Base-by-base conservation (phyloP, 2,888 invertebrate species). In the Brenthis hecate region DNA sequence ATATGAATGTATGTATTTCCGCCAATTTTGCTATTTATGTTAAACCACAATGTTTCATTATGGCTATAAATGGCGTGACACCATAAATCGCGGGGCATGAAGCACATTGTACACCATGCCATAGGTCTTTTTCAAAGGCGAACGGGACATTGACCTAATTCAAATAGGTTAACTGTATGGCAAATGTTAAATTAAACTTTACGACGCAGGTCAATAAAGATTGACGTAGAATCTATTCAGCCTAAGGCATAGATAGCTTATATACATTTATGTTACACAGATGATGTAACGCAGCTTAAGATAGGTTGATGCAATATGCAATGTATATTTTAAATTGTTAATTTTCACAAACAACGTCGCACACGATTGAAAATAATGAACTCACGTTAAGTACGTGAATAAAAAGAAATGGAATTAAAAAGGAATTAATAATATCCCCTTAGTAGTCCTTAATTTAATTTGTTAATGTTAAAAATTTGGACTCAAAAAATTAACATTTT, bases 21-120 rank as follows among this genome's bases (percentile, higher is more conserved):
- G 69, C 28, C 56, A 66, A 62, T 69, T 50, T 70, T 60, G 61
- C 65, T 69, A 69, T 68, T 68, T 68, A 69, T 67, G 55, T 60
- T 65, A 19, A 72, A 66, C 65, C 62, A 69, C 68, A 70, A 57
- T 62, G 55, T 60, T 56, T 69, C 75, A 80, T 85, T 86, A 85
- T 85, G 80, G 80, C 80, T 80, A 81, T 86, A 90, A 90, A 91
- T 89, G 91, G 80, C 90, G 82, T 82, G 88, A 80, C 87, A 84
- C 82, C 86, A 86, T 89, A 87, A 90, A 87, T 84, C 84, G 81
- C 77, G 80, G 76, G 76, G 82, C 85, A 80, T 85, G 87, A 82
- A 84, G 81, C 81, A 84, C 83, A 83, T 81, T 83, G 82, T 85
- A 77, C 76, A 74, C 78, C 77, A 77, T 74, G 74, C 77, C 79